These are phyloP conservation scores for Cyprinus carpio DNA, from an alignment of 2,113 vertebrate species.

Conservation along the genomic window DNA sequence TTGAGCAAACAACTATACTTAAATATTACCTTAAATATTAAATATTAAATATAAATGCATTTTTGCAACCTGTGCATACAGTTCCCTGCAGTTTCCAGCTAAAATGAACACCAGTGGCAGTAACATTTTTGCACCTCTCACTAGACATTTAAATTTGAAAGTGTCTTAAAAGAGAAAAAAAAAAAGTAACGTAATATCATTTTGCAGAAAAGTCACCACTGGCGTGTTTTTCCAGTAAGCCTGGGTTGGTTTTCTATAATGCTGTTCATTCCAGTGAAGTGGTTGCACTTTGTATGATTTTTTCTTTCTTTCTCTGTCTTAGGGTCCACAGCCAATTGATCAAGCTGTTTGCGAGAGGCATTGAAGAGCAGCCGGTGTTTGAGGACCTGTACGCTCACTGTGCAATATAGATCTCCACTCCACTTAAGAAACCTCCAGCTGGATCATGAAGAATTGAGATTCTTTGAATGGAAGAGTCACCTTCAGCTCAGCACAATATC, in stretches of 20 bases:
- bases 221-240: background rate
- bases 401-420: slow-evolving; percentile 44
- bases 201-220: too few species aligned
- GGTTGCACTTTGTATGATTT: background rate
- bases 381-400: slow-evolving; percentile 53
- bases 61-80: background rate
- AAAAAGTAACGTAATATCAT: too few species aligned
- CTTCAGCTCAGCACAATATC: slow-evolving; percentile 6
- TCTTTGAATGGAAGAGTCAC: slow-evolving; percentile 8
- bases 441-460: background rate
- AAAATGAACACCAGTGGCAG: too few species aligned
- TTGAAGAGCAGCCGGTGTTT: slow-evolving; percentile 76
- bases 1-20: background rate
- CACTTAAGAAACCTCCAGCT: slow-evolving; percentile 30
- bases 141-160: background rate
- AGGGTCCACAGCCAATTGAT: slow-evolving; percentile 94
- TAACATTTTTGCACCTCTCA: too few species aligned
- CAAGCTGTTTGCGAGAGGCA: slow-evolving; percentile 89
- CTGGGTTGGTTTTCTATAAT: background rate
- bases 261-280: background rate
- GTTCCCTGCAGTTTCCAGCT: background rate
- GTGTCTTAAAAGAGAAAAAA: too few species aligned
- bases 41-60: background rate
- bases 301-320: slow-evolving; percentile 58
- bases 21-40: background rate